Evolutionary conservation across 2,113 vertebrate species (phyloP).

Genomic region (Anguilla rostrata): DNA sequence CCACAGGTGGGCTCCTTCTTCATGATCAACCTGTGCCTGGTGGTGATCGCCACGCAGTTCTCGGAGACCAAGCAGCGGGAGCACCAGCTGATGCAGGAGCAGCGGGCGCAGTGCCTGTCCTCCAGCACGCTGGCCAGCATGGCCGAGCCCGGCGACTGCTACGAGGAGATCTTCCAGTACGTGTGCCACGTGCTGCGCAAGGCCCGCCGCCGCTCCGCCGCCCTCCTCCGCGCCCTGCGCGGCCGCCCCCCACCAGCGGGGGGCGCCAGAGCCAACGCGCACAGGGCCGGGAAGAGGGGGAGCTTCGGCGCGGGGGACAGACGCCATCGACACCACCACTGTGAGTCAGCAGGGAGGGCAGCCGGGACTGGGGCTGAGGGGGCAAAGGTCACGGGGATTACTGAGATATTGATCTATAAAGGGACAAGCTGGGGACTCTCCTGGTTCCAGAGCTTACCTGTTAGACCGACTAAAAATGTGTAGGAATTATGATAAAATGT

Average conservation of each 20-base stretch:
- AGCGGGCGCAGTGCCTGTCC: conserved; percentile 84
- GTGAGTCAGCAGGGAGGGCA: conserved; percentile 8
- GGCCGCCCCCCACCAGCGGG: conserved; percentile 53
- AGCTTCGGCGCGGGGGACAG: conserved; percentile 55
- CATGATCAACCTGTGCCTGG: conserved; percentile 94
- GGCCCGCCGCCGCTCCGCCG: conserved; percentile 74
- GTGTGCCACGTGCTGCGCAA: conserved; percentile 90
- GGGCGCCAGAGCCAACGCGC: conserved; percentile 41
- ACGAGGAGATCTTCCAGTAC: conserved; percentile 94
- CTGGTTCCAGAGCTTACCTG: too few relatives aligned
- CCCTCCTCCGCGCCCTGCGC: conserved; percentile 76
- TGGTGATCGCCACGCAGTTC: conserved; percentile 97
- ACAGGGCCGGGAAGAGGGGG: conserved; percentile 17
- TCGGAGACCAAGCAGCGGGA: conserved; percentile 97
- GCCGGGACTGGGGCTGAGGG: background rate
- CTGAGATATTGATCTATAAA: background rate
- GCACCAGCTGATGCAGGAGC: conserved; percentile 98
- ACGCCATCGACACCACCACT: conserved; percentile 17
- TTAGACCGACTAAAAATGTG: background rate
- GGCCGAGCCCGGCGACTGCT: conserved; percentile 90
- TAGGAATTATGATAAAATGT: background rate
- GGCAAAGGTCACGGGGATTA: background rate
- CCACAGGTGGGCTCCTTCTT: conserved; percentile 82
- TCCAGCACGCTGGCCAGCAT: conserved; percentile 90
- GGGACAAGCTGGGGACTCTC: too few relatives aligned